Percentiles rank a stretch among this genome's conserved stretches.
phyloP scores from a whole-genome alignment of 2,113 vertebrate species.

The Cyanoliseus patagonus region DNA sequence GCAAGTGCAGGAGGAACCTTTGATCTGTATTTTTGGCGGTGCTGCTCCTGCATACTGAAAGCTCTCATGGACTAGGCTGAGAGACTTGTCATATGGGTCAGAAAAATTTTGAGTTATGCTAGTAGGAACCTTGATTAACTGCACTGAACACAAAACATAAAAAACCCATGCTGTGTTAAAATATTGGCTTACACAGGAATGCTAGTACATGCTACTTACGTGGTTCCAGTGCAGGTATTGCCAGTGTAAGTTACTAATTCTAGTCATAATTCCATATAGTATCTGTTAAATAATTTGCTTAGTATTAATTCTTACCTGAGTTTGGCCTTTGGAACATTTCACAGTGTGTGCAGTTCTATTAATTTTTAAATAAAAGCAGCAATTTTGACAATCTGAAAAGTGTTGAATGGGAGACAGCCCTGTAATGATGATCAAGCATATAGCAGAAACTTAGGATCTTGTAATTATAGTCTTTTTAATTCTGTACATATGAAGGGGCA shows the following conservation, averaged over 20 bases:
- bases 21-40: neutral
- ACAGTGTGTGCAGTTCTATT: neutral
- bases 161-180: neutral
- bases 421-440: neutral
- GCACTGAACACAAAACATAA: neutral
- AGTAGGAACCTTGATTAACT: neutral
- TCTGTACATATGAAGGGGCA: neutral
- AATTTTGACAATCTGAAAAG: neutral
- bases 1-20: neutral
- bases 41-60: neutral
- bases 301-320: neutral
- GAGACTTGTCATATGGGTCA: neutral
- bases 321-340: neutral
- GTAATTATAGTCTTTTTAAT: neutral
- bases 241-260: neutral
- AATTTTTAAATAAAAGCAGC: neutral
- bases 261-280: neutral
- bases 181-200: neutral
- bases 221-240: neutral
- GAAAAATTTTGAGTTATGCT: fast-evolving
- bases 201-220: fast-evolving
- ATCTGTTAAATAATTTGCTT: neutral
- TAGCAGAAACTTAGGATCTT: neutral
- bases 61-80: neutral
- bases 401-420: neutral